Evolutionary conservation across 2,888 invertebrate species (phyloP).

Genomic region (Chrysolina americana): DNA sequence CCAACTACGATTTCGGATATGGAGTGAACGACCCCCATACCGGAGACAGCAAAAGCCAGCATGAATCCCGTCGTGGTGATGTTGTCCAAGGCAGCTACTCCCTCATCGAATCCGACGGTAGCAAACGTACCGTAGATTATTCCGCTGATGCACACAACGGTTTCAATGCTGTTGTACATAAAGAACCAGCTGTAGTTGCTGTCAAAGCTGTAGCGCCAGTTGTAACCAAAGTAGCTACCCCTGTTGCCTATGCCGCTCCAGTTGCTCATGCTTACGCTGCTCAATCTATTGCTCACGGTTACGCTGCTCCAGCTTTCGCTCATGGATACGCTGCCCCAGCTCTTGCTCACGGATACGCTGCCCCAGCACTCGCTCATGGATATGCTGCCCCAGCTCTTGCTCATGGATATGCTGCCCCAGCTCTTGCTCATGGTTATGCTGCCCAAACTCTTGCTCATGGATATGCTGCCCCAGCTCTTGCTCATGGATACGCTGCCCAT

Average conservation of each 20-base stretch:
- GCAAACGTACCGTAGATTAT: conserved; percentile 70
- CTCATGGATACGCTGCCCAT: conserved; percentile 35
- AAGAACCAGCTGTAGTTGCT: conserved; percentile 66
- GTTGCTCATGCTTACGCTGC: conserved; percentile 44
- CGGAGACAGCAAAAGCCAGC: conserved; percentile 71
- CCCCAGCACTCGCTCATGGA: conserved; percentile 37
- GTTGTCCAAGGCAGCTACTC: conserved; percentile 71
- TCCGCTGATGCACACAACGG: conserved; percentile 71
- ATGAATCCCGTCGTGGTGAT: conserved; percentile 71
- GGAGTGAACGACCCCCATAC: conserved; percentile 60
- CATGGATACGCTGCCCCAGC: conserved; percentile 18
- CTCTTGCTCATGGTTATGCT: too few species aligned
- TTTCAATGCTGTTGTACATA: conserved; percentile 72
- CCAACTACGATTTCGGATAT: conserved; percentile 44
- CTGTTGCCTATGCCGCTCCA: conserved; percentile 38
- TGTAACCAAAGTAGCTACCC: conserved; percentile 42
- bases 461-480: conserved; percentile 51
- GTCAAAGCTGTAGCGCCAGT: conserved; percentile 37
- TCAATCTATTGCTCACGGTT: conserved; percentile 22
- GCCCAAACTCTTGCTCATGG: conserved; percentile 11
- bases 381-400: conserved; percentile 31
- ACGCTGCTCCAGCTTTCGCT: too few species aligned
- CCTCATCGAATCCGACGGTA: conserved; percentile 71
- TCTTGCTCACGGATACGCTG: conserved; percentile 49
- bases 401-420: conserved; percentile 30